These are phyloP conservation scores for Gymnocheta viridis DNA, from an alignment of 2,888 invertebrate species.

Conservation along the genomic window DNA sequence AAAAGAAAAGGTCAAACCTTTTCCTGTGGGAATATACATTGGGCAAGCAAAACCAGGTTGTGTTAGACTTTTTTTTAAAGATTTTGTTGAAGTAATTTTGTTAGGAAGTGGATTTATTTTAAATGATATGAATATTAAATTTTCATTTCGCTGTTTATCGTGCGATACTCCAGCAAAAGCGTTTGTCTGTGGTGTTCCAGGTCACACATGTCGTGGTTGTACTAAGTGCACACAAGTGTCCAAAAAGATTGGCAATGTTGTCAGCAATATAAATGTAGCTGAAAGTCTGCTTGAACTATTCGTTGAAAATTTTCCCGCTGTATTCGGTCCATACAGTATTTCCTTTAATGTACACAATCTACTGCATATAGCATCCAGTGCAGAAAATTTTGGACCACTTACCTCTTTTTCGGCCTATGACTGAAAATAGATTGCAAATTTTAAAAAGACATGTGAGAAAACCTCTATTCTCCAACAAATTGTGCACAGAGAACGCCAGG, in stretches of 20 bases:
- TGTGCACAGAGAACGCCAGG: slow-evolving; percentile 27
- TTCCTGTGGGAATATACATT: slow-evolving; percentile 29
- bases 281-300: slow-evolving; percentile 26
- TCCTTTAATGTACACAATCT: slow-evolving; percentile 52
- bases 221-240: not conserved
- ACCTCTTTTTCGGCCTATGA: slow-evolving; percentile 28
- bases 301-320: slow-evolving; percentile 38
- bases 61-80: slow-evolving; percentile 24
- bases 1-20: slow-evolving; percentile 18
- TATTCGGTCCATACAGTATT: slow-evolving; percentile 40
- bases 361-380: slow-evolving; percentile 23
- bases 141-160: not conserved
- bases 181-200: not conserved
- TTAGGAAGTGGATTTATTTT: slow-evolving; percentile 9
- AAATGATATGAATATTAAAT: slow-evolving; percentile 6
- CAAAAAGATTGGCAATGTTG: not conserved
- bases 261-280: slow-evolving; percentile 27
- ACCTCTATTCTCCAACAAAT: slow-evolving; percentile 47
- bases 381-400: slow-evolving; percentile 31
- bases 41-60: slow-evolving; percentile 33
- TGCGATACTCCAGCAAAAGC: not conserved
- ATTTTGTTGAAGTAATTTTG: slow-evolving; percentile 40
- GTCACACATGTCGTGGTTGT: not conserved
- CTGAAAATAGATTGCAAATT: slow-evolving; percentile 30
- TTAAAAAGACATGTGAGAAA: slow-evolving; percentile 55